Conservation (phyloP, 2,888 invertebrate species). For the Ochlodes sylvanus region DNA sequence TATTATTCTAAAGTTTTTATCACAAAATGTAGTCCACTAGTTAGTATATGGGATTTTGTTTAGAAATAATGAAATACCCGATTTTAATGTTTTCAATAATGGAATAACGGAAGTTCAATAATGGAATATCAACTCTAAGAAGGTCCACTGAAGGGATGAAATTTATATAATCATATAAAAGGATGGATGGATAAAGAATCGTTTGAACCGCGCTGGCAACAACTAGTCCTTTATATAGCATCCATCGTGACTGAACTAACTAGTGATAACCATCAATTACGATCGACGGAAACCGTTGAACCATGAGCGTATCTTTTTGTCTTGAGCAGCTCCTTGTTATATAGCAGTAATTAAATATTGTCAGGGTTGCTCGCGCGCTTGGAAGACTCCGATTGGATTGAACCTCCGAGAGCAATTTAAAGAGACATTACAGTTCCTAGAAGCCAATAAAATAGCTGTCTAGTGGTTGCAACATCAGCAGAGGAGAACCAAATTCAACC, state of each 20-base stretch:
- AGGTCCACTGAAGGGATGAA: too few species aligned
- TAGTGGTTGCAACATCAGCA: not conserved
- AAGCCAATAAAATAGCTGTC: not conserved
- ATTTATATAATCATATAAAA: too few species aligned
- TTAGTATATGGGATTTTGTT: too few species aligned
- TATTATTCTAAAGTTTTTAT: too few species aligned
- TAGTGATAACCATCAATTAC: not conserved
- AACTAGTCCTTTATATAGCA: not conserved
- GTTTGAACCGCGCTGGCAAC: too few species aligned
- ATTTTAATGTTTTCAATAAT: too few species aligned
- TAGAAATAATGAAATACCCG: too few species aligned
- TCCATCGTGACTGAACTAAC: not conserved
- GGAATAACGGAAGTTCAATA: too few species aligned
- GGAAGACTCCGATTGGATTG: conserved; percentile 10
- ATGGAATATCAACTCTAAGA: too few species aligned
- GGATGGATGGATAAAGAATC: too few species aligned
- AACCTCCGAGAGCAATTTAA: conserved; percentile 9
- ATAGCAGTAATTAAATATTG: conserved; percentile 13
- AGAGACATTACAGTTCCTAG: conserved; percentile 4
- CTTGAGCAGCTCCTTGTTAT: not conserved
- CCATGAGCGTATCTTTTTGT: not conserved
- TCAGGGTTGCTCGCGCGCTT: conserved; percentile 5
- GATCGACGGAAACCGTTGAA: not conserved
- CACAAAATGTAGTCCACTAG: too few species aligned
- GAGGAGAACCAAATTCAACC: not conserved